A percentile compares a stretch with the other conserved stretches of the same genome.
These are phyloP conservation scores for Drosophila fulvimacula DNA, from an alignment of 2,888 invertebrate genomes.

Conservation along the genomic window DNA sequence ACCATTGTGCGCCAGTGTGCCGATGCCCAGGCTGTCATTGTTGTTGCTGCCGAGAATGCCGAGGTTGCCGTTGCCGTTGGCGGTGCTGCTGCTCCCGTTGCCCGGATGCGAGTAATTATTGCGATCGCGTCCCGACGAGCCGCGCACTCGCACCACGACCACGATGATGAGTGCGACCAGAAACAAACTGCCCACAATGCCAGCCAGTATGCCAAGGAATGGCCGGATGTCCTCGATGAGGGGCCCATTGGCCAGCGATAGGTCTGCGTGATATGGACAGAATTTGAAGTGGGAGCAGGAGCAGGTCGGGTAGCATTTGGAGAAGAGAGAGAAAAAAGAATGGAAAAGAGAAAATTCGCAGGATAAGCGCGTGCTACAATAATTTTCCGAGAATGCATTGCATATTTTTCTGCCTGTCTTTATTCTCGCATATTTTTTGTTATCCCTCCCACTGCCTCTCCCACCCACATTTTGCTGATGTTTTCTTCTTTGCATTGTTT, in stretches of 20 bases:
- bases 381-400: slow-evolving; percentile 47
- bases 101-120: slow-evolving; percentile 84
- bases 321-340: neutral
- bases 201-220: slow-evolving; percentile 86
- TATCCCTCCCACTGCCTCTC: neutral
- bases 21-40: slow-evolving; percentile 75
- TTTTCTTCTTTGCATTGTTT: slow-evolving; percentile 63
- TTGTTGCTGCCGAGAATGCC: slow-evolving; percentile 77
- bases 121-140: slow-evolving; percentile 84
- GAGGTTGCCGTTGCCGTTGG: slow-evolving; percentile 72
- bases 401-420: slow-evolving; percentile 41
- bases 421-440: slow-evolving; percentile 22
- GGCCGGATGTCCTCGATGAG: slow-evolving; percentile 86
- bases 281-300: neutral
- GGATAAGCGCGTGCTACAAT: slow-evolving; percentile 41
- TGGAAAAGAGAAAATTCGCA: slow-evolving; percentile 30
- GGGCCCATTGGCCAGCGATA: slow-evolving; percentile 84
- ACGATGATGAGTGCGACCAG: slow-evolving; percentile 86
- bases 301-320: slow-evolving; percentile 6
- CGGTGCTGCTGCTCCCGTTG: slow-evolving; percentile 56
- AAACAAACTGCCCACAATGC: slow-evolving; percentile 86
- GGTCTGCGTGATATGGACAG: slow-evolving; percentile 68
- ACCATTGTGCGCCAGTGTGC: slow-evolving; percentile 83
- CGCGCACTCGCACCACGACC: slow-evolving; percentile 86
- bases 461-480: slow-evolving; percentile 5